phyloP scores from a whole-genome alignment of 2,797 vertebrate species.

The Pipistrellus nathusii region DNA sequence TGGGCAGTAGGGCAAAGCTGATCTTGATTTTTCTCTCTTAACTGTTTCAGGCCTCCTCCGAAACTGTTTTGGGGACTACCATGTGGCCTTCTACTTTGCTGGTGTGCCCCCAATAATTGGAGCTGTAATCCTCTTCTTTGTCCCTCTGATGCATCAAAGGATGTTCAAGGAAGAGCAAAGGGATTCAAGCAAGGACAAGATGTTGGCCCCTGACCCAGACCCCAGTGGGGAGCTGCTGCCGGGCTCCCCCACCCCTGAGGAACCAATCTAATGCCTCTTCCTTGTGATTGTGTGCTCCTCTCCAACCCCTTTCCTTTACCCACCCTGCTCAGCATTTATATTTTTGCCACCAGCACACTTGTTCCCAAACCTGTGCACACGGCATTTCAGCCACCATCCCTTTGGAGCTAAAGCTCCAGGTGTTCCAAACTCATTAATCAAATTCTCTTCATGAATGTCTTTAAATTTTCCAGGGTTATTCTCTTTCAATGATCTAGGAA shows the following conservation, averaged over 20 bases:
- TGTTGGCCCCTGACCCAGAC: slow-evolving; percentile 90
- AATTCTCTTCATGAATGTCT: slow-evolving; percentile 76
- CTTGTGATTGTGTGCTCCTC: slow-evolving; percentile 53
- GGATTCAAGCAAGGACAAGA: slow-evolving; percentile 93
- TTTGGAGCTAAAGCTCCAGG: slow-evolving; percentile 72
- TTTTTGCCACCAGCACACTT: slow-evolving; percentile 85
- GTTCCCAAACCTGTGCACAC: slow-evolving; percentile 77
- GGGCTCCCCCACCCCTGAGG: slow-evolving; percentile 93
- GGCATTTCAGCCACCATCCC: slow-evolving; percentile 73
- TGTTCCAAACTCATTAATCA: slow-evolving; percentile 76
- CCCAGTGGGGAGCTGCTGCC: slow-evolving; percentile 96
- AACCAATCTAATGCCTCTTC: slow-evolving; percentile 90
- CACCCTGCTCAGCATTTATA: slow-evolving; percentile 64
- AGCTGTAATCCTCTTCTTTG: slow-evolving; percentile 94
- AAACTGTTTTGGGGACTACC: slow-evolving; percentile 93
- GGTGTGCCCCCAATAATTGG: slow-evolving; percentile 96
- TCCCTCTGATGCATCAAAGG: slow-evolving; percentile 93
- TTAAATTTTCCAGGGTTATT: slow-evolving; percentile 66
- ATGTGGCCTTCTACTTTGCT: slow-evolving; percentile 96
- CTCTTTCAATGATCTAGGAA: slow-evolving; percentile 44
- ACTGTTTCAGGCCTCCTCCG: slow-evolving; percentile 92
- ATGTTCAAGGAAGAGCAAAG: slow-evolving; percentile 89
- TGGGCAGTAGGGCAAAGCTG: neutral
- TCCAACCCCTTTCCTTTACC: neutral
- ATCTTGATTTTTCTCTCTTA: neutral